Evolutionary conservation across 2,888 invertebrate genomes (phyloP).

Genomic region (Ichneumoninae sp.): DNA sequence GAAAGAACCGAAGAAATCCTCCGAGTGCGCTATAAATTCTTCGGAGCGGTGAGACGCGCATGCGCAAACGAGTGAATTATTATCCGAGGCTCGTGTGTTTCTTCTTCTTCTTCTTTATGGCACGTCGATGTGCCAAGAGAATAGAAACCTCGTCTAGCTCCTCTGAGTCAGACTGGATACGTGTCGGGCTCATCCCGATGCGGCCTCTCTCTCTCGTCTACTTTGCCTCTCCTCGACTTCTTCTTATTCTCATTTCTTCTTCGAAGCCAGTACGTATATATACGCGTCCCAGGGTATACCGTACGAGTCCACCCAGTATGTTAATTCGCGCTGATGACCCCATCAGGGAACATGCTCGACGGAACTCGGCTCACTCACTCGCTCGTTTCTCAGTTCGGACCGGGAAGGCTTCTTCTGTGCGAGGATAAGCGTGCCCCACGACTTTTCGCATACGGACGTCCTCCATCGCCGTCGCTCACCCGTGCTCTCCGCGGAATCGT

Average conservation of each 20-base stretch:
- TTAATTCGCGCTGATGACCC: constrained; percentile 84
- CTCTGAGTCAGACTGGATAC: not conserved
- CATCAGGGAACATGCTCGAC: constrained; percentile 82
- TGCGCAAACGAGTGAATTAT: constrained; percentile 23
- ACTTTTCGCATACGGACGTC: constrained; percentile 32
- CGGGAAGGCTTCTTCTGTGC: constrained; percentile 17
- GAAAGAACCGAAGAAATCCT: constrained; percentile 11
- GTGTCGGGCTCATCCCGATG: constrained; percentile 1
- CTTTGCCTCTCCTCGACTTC: constrained; percentile 7
- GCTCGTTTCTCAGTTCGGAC: constrained; percentile 53
- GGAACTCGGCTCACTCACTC: constrained; percentile 44
- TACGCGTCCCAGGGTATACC: constrained; percentile 40
- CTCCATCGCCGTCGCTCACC: not conserved
- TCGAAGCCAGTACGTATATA: constrained; percentile 16
- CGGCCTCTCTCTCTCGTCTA: not conserved
- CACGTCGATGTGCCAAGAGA: constrained; percentile 7
- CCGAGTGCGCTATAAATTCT: constrained; percentile 22
- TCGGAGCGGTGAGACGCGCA: not conserved
- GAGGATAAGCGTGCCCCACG: constrained; percentile 35
- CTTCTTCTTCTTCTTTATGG: constrained; percentile 11
- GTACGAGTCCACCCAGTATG: constrained; percentile 79
- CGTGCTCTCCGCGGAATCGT: not conserved
- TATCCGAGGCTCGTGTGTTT: not conserved
- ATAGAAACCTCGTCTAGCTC: constrained; percentile 14
- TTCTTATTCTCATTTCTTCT: not conserved